Conservation (phyloP, 2,797 vertebrate genomes). For the Phrynocephalus forsythii region DNA sequence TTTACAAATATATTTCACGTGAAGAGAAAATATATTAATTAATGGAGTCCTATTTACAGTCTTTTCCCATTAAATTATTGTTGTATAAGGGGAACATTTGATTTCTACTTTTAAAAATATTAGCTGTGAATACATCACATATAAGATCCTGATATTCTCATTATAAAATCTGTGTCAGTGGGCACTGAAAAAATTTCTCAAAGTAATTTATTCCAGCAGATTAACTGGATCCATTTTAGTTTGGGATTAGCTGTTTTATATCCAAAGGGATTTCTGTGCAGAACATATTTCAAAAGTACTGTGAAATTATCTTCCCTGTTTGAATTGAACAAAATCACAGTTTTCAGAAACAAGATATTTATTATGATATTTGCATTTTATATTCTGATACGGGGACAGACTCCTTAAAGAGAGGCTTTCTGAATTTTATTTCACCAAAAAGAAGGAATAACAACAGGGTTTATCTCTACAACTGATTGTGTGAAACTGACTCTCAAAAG, state of each 20-base stretch:
- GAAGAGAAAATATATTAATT: neutral
- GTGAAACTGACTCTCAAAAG: neutral
- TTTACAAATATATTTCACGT: neutral
- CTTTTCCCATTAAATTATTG: neutral
- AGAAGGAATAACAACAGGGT: slow-evolving; percentile 9
- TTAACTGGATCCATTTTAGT: neutral
- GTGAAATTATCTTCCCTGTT: neutral
- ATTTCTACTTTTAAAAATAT: neutral
- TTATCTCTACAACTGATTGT: neutral
- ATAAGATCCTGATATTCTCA: neutral
- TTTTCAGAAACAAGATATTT: neutral
- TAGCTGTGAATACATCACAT: neutral
- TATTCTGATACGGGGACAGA: neutral
- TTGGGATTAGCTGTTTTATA: slow-evolving; percentile 2
- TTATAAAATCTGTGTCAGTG: neutral
- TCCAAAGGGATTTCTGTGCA: neutral
- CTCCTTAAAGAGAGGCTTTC: neutral
- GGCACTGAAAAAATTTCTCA: neutral
- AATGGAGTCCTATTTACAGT: neutral
- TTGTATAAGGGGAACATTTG: neutral
- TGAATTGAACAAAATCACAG: neutral
- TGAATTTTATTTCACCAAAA: neutral
- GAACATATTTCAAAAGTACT: neutral
- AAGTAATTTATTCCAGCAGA: neutral
- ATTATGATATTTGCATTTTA: neutral